Base-by-base conservation (phyloP, 2,797 vertebrate species). In the Champsocephalus esox region DNA sequence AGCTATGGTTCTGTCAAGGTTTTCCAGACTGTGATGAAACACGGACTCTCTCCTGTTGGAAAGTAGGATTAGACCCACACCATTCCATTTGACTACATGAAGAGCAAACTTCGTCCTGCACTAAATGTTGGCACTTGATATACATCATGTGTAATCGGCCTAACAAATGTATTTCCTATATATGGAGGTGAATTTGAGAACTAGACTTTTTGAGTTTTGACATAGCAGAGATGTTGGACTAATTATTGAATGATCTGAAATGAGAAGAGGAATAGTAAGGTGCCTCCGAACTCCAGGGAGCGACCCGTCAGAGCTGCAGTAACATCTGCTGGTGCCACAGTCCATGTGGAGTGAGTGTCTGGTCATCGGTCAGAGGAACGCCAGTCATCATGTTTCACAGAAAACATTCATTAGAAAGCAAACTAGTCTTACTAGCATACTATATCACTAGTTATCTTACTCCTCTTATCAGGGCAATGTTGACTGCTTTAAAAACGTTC, bases 291-390 rank as follows among this genome's bases (percentile, higher is more conserved):
- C 65, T 3, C n/a, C 32, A 43, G 57, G 46, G 34, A 71, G 12
- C 48, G 57, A 74, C 83, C 49, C 61, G 44, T 41, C 3, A 3
- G 19, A 70, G 41, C 86, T 82, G 72, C 78, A 70, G 54, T 1
- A 59, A 34, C 59, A 65, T 70, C 49, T 56, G 72, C 56, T 56
- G 71, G 79, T 51, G 75, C 70, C 70, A 38, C 70, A 41, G 14
- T 80, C 57, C 84, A 60, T 66, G 3, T 75, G 77, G 75, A 75
- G 5, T 34, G 65, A 79, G 12, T 64, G 59, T 73, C 80, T 59
- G 84, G 66, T 82, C 86, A 76, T 74, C 81, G 44, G 48, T 65
- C 61, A 32, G 19, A 75, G 66, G 66, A 86, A 68, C 64, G 49
- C 12, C 41, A 73, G 46, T 38, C 79, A 78, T 85, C 65, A 77